These are phyloP conservation scores for Myopa tessellatipennis DNA, from an alignment of 2,888 invertebrate species.

Conservation along the genomic window DNA sequence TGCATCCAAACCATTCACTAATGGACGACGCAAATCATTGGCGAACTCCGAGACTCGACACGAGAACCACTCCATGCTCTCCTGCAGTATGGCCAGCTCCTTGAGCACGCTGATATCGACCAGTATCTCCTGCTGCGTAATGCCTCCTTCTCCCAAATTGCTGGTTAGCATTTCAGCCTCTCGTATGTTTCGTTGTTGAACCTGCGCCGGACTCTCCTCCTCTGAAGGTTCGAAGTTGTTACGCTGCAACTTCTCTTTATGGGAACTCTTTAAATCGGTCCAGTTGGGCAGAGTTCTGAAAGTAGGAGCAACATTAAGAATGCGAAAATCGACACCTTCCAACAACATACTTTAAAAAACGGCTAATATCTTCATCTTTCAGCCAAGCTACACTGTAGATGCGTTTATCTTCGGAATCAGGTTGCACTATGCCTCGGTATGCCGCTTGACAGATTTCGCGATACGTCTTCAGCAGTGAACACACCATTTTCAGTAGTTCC, in stretches of 20 bases:
- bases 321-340: neutral
- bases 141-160: constrained; percentile 89
- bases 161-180: constrained; percentile 95
- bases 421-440: constrained; percentile 81
- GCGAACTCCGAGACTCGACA: constrained; percentile 74
- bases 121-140: constrained; percentile 86
- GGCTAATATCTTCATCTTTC: constrained; percentile 93
- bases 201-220: constrained; percentile 83
- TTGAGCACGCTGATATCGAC: constrained; percentile 85
- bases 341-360: constrained; percentile 81
- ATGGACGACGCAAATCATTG: constrained; percentile 71
- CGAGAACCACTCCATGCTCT: constrained; percentile 91
- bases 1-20: constrained; percentile 63
- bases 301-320: constrained; percentile 26
- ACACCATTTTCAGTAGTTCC: constrained; percentile 79
- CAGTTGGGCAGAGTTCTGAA: constrained; percentile 82
- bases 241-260: constrained; percentile 62
- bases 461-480: constrained; percentile 78
- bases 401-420: constrained; percentile 80
- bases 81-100: constrained; percentile 89
- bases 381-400: constrained; percentile 90
- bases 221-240: constrained; percentile 71
- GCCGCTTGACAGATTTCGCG: constrained; percentile 79
- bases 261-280: constrained; percentile 73
- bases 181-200: constrained; percentile 81